Base-by-base conservation (phyloP, 2,113 vertebrate genomes). In the Butastur rufipennis region DNA sequence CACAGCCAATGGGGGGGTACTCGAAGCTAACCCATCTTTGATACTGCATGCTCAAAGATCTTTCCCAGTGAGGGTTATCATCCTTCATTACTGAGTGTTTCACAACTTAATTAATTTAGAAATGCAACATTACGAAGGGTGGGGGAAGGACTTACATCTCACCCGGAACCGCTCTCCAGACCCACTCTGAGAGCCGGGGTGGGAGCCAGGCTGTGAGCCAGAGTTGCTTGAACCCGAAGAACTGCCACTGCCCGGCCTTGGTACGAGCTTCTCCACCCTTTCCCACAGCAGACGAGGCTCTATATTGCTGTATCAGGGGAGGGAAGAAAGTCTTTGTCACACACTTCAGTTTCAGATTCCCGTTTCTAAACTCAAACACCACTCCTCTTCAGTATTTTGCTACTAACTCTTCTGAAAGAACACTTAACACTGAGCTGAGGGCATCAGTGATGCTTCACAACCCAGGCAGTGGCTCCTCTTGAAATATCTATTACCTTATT, bases 221-320 rank as follows among this genome's bases (percentile, higher is more conserved):
- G 99, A 99, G 98, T 99, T 99, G 97, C 99, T 99, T 97, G 99
- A 99, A 86, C 99, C 99, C 5, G 99, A 99, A 90, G 99, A 99
- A 94, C 99, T 99, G 96, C 99, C 99, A 79, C 99, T 99, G 96
- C 99, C 99, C 0, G 99, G 98, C 83, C 99, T 98, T 91, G 99
- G 99, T 50, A 98, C 99, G 63, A 99, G 98, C 95, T 99, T 99
- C 97, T 99, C 99, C 92, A 99, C 99, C 68, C 99, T 98, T 95
- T 99, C 99, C 99, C 99, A 99, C 43, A 99, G 98, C 93, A 99
- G 97, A 71, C 99, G 98, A 91, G 99, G 99, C 97, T 99, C 99
- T 61, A 99, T 98, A 87, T 98, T 99, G 95, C 99, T 99, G 97
- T 79, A 79, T 23, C 40, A 34, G 80, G 31, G 71, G 22, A 96